These are phyloP conservation scores for Neofelis nebulosa DNA, from an alignment of 2,113 vertebrate species.

Conservation along the genomic window DNA sequence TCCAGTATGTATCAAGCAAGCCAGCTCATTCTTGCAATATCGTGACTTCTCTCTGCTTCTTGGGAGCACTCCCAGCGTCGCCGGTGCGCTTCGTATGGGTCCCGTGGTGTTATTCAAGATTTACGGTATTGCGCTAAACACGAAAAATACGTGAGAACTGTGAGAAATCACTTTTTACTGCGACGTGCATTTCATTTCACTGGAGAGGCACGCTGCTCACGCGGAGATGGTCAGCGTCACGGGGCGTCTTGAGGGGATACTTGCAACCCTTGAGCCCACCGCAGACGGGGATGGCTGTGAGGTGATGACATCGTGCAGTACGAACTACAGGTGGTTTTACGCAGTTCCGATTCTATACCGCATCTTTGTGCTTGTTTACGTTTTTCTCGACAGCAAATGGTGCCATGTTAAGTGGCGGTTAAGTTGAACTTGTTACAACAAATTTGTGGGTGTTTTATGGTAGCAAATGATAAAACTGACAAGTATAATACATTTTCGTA, in stretches of 20 bases:
- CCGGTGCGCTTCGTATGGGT: neutral
- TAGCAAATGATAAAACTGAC: neutral
- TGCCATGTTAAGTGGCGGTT: neutral
- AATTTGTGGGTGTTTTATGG: neutral
- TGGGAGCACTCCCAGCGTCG: too few relatives aligned
- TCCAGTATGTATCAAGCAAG: too few relatives aligned
- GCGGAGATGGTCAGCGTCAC: neutral
- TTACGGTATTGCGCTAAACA: neutral
- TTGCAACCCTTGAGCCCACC: neutral
- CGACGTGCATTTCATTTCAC: neutral
- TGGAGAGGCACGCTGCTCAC: neutral
- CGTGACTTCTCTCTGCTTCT: too few relatives aligned
- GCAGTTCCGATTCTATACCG: neutral
- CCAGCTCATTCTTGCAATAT: too few relatives aligned
- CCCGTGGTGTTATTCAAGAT: neutral
- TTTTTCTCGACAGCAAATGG: neutral
- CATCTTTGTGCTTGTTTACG: neutral
- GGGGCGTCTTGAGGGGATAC: neutral
- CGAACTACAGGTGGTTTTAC: neutral
- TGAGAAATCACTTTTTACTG: neutral
- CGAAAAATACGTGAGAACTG: neutral
- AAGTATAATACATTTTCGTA: neutral
- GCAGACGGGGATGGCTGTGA: neutral
- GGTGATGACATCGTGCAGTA: neutral
- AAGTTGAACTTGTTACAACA: neutral